Conservation (phyloP, 1,140 invertebrate species). For the Asbolus verrucosus region DNA sequence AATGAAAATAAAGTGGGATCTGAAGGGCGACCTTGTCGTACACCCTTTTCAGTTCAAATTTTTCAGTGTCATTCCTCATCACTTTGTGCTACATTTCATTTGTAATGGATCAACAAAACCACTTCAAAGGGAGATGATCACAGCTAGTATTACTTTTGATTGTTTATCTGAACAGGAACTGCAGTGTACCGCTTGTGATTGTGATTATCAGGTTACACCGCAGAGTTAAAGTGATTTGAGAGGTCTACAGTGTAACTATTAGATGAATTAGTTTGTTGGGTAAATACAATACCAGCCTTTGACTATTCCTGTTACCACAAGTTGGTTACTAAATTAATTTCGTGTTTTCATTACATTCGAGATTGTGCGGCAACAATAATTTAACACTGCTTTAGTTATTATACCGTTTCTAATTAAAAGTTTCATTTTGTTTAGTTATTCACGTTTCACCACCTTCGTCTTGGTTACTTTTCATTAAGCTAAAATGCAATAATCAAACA, state of each 20-base stretch:
- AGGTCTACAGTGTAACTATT: constrained; percentile 31
- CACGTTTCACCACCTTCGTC: neutral
- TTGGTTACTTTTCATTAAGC: constrained; percentile 9
- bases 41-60: too few relatives aligned
- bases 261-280: constrained; percentile 24
- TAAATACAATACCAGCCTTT: constrained; percentile 17
- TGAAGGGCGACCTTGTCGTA: too few relatives aligned
- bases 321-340: constrained; percentile 9
- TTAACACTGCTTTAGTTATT: too few relatives aligned
- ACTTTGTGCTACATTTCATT: too few relatives aligned
- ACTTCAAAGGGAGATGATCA: constrained; percentile 4
- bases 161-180: constrained; percentile 29
- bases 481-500: constrained; percentile 23
- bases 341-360: constrained; percentile 16
- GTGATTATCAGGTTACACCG: constrained; percentile 26
- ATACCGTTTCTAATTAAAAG: constrained; percentile 9
- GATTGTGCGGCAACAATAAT: neutral
- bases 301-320: neutral
- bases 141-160: constrained; percentile 4
- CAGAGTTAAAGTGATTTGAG: constrained; percentile 35
- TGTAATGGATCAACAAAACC: too few relatives aligned
- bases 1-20: neutral
- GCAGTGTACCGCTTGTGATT: constrained; percentile 27
- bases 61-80: too few relatives aligned
- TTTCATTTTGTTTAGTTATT: constrained; percentile 7